These are phyloP conservation scores for Myripristis murdjan DNA, from an alignment of 2,797 vertebrate genomes.

Conservation along the genomic window DNA sequence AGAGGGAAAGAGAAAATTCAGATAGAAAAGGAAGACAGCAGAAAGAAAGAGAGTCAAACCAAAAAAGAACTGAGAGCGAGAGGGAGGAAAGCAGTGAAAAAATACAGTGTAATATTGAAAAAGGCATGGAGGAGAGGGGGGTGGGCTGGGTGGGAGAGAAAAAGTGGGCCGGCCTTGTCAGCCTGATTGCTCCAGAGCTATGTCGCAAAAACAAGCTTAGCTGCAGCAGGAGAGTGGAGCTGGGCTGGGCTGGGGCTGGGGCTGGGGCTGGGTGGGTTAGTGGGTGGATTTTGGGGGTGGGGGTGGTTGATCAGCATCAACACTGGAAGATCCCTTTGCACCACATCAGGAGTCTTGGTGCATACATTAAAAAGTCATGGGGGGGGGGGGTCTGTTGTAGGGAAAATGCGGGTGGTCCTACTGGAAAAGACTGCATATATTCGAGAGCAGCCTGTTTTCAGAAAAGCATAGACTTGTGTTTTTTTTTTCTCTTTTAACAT, in stretches of 20 bases:
- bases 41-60: constrained; percentile 23
- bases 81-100: constrained; percentile 60
- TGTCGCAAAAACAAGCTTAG: constrained; percentile 84
- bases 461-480: not conserved
- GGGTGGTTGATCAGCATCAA: constrained; percentile 46
- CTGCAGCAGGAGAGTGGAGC: constrained; percentile 81
- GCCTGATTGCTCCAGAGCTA: constrained; percentile 83
- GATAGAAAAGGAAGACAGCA: constrained; percentile 64
- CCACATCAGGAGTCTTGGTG: constrained; percentile 62
- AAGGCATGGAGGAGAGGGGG: constrained; percentile 63
- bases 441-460: constrained; percentile 12
- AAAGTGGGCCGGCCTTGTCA: constrained; percentile 79
- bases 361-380: constrained; percentile 71
- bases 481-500: too few relatives aligned
- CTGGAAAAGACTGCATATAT: constrained; percentile 22
- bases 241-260: constrained; percentile 72
- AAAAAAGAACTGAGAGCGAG: constrained; percentile 36
- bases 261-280: constrained; percentile 41
- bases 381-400: constrained; percentile 31
- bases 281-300: not conserved
- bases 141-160: constrained; percentile 68
- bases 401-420: constrained; percentile 56
- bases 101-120: constrained; percentile 60
- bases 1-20: constrained; percentile 68
- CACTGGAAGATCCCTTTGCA: constrained; percentile 62